Base-by-base conservation (phyloP, 2,888 invertebrate genomes). In the Scotopteryx bipunctaria region DNA sequence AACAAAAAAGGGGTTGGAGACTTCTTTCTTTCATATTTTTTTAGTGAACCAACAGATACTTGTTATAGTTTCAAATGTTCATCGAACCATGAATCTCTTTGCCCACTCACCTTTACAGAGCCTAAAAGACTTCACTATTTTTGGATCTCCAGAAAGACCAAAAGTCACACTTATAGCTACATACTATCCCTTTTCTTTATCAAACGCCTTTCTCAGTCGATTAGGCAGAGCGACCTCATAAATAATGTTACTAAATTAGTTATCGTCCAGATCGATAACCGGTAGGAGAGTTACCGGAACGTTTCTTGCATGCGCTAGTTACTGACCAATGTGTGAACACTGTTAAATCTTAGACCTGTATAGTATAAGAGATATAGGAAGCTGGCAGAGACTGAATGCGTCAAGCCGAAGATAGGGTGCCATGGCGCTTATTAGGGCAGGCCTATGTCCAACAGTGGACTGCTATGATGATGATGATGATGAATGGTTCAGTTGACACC, bases 1-100 rank as follows among this genome's bases (percentile, higher is more conserved):
- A 83, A 71, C 71, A 82, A 13, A 5, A 44, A 66, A 5, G 21
- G 17, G 0, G 5, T 36, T 65, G 38, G 76, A 74, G 74, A 63
- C 48, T 54, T 29, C 45, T 21, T 32, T 37, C 11, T 13, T 5
- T 13, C 4, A 19, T 38, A 27, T 31, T 19, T 40, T 35, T 29
- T n/a, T n/a, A n/a, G n/a, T n/a, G n/a, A n/a, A n/a, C n/a, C n/a
- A n/a, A n/a, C n/a, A n/a, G n/a, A 9, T 11, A 6, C 2, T 15
- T 21, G 13, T 37, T n/a, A 29, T 37, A 47, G 9, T 43, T 46
- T 36, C 0, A 27, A 9, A 41, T 45, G 36, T 36, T 46, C 36
- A 52, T 15, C n/a, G 41, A 23, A 46, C 46, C 36, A 6, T 23
- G 25, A 52, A 37, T 27, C 19, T 27, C 3, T 44, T 25, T 21